These are phyloP conservation scores for Dendropsophus ebraccatus DNA, from an alignment of 2,113 vertebrate genomes.

Conservation along the genomic window DNA sequence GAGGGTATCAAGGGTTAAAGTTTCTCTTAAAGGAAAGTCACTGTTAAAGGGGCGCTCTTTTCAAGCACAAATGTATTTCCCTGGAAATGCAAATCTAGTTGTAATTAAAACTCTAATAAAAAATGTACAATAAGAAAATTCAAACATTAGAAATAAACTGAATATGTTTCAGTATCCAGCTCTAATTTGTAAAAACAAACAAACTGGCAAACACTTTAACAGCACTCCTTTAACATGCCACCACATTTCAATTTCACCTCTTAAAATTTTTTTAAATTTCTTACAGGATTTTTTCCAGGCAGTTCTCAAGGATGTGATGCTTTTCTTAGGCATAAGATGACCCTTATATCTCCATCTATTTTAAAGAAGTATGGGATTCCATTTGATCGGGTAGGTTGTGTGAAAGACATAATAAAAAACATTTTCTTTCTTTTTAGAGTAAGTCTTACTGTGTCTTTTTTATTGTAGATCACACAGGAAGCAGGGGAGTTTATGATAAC, in stretches of 20 bases:
- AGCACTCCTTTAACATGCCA: not conserved
- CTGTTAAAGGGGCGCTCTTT: too few species aligned
- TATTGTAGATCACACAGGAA: slow-evolving; percentile 79
- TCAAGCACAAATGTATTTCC: too few species aligned
- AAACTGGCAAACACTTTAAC: too few species aligned
- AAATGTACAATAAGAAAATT: too few species aligned
- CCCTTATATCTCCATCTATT: slow-evolving; percentile 95
- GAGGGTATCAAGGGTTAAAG: too few species aligned
- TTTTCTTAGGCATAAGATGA: slow-evolving; percentile 99
- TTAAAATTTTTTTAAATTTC: not conserved
- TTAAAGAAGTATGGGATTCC: slow-evolving; percentile 97
- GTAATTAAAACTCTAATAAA: too few species aligned
- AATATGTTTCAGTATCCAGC: too few species aligned
- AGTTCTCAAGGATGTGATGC: slow-evolving; percentile 98
- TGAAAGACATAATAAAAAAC: not conserved
- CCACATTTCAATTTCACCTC: not conserved
- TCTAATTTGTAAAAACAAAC: too few species aligned
- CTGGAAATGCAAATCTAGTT: too few species aligned
- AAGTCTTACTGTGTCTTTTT: not conserved
- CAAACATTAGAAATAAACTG: too few species aligned
- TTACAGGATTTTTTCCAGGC: slow-evolving; percentile 92
- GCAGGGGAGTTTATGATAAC: slow-evolving; percentile 97
- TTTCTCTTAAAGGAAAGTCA: too few species aligned
- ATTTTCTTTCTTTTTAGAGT: not conserved
- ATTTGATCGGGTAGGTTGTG: slow-evolving; percentile 87